A percentile compares a stretch with the other conserved stretches of the same genome.
These are phyloP conservation scores for Pseudotriccus pelzelni DNA, from an alignment of 2,797 vertebrate species.

Conservation along the genomic window DNA sequence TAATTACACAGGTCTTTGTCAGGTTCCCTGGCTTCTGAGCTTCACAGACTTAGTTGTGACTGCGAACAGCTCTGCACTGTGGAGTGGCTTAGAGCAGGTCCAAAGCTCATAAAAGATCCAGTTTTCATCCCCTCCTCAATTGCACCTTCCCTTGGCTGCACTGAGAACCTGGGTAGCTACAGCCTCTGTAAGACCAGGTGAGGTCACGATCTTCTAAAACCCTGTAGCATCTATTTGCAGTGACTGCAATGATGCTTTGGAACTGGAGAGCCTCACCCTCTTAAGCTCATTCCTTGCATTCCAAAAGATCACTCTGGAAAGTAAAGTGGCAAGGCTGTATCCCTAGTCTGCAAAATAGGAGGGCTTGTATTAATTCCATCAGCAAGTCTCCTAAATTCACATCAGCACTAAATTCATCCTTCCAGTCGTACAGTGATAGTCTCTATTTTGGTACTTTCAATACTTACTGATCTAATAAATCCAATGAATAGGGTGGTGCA, in stretches of 20 bases:
- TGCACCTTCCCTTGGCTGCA: not conserved
- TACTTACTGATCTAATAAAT: not conserved
- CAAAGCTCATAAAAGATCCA: not conserved
- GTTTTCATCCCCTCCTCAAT: not conserved
- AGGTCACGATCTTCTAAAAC: not conserved
- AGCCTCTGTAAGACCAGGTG: not conserved
- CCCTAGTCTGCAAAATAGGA: not conserved
- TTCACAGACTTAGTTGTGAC: not conserved
- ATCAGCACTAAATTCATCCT: not conserved
- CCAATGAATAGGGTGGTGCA: not conserved
- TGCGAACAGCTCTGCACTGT: not conserved
- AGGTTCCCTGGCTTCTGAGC: not conserved
- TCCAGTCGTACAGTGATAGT: not conserved
- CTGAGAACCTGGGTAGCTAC: not conserved
- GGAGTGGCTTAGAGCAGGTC: not conserved
- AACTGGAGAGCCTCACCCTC: not conserved
- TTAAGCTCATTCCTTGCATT: not conserved
- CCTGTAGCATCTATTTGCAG: not conserved
- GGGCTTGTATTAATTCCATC: not conserved
- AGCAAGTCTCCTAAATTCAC: not conserved
- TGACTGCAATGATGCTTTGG: not conserved
- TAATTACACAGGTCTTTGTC: not conserved
- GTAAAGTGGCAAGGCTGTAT: not conserved
- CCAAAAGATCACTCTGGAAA: not conserved
- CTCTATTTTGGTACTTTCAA: not conserved